Base-by-base conservation (phyloP, 92 coral and sea anemone genomes). In the Zoanthus gigantus region DNA sequence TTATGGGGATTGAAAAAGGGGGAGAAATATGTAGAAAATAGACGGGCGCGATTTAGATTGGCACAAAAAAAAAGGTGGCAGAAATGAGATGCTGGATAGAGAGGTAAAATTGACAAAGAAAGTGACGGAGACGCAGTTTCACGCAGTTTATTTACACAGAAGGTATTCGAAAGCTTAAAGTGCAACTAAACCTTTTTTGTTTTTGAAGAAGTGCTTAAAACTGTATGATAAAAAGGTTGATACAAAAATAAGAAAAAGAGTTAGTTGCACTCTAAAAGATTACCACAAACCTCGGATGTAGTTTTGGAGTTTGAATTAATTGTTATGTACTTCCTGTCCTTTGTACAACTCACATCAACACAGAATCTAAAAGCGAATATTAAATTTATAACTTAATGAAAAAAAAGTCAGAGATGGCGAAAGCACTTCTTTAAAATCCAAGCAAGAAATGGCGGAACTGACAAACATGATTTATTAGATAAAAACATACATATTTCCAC, bases 281-380 rank as follows among this genome's bases (percentile, higher is more conserved):
- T 7, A 50, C 3, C 0, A 69, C 74, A 30, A 30, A 97, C 99
- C 92, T 97, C 99, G n/a, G 99, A 97, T 6, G 99, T 92, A 12
- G 98, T 84, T 86, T 94, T 95, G 67, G 99, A 96, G 89, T 94
- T 95, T 31, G 95, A 95, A 68, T 97, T 97, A 44, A 97, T 85
- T 10, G 99, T 95, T 16, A 97, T 92, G 53, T 83, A 97, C 32
- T 76, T 89, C 71, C 96, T 82, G 74, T 97, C 99, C 92, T 95
- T 97, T 10, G 99, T 95, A 63, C 95, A 90, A 73, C 97, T 93
- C 34, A 96, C 95, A 82, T 96, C 99, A 78, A 96, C 90, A 57
- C 90, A 87, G 82, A 87, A 96, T 63, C 99, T 96, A 32, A 77
- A 30, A 30, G 9, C 54, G 4, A 34, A 1, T 34, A 34, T 3